Conservation (phyloP, 2,113 vertebrate species). For the Equus przewalskii region DNA sequence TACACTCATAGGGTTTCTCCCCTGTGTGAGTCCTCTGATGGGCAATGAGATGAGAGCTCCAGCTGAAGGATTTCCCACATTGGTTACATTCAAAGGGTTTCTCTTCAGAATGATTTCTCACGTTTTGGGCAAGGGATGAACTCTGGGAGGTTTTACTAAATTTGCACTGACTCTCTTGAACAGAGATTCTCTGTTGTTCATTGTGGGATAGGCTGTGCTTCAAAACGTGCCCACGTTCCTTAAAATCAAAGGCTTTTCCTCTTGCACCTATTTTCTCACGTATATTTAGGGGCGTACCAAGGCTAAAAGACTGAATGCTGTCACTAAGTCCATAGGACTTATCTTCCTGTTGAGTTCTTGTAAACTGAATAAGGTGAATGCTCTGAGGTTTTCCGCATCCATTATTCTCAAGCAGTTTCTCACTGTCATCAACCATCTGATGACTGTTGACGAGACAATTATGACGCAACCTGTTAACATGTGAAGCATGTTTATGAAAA, state of each 20-base stretch:
- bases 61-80: conserved; percentile 75
- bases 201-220: background rate
- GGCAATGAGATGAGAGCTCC: conserved; percentile 80
- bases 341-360: conserved; percentile 57
- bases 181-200: conserved; percentile 44
- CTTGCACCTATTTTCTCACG: conserved; percentile 26
- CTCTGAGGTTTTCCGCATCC: background rate
- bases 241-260: conserved; percentile 62
- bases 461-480: conserved; percentile 32
- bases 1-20: conserved; percentile 82
- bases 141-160: conserved; percentile 33
- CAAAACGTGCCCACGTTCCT: conserved; percentile 60
- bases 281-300: background rate
- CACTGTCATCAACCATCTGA: background rate
- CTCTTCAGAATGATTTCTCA: conserved; percentile 72
- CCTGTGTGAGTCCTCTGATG: conserved; percentile 82
- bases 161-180: conserved; percentile 58
- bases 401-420: conserved; percentile 29
- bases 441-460: background rate
- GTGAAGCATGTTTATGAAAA: conserved; percentile 54
- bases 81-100: conserved; percentile 79
- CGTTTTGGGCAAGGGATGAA: conserved; percentile 9
- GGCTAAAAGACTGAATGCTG: conserved; percentile 9
- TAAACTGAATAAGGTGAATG: conserved; percentile 64
- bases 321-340: conserved; percentile 53